A percentile compares a stretch with the other conserved stretches of the same genome.
Evolutionary conservation across 2,797 vertebrate genomes (phyloP).

Genomic region (Remorina albescens): DNA sequence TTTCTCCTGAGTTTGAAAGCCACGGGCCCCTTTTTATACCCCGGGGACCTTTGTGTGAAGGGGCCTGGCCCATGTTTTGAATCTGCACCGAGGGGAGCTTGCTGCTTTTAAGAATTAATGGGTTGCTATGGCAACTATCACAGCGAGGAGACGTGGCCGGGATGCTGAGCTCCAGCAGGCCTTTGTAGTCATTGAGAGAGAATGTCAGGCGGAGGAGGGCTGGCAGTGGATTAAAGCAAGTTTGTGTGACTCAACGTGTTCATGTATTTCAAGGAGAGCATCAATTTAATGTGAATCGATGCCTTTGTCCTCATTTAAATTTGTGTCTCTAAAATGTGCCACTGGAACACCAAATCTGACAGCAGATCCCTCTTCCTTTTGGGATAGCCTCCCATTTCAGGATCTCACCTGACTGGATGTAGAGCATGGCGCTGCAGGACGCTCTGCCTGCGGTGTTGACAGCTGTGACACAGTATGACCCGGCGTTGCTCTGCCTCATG

Average conservation of each 20-base stretch:
- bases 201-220: constrained; percentile 69
- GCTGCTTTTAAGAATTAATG: constrained; percentile 71
- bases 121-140: constrained; percentile 75
- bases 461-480: constrained; percentile 87
- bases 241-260: constrained; percentile 49
- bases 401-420: constrained; percentile 88
- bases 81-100: constrained; percentile 26
- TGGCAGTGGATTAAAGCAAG: constrained; percentile 60
- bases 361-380: background rate
- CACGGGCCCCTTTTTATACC: constrained; percentile 45
- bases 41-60: constrained; percentile 59
- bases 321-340: constrained; percentile 6
- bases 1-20: constrained; percentile 40
- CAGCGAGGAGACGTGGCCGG: constrained; percentile 45
- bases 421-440: constrained; percentile 86
- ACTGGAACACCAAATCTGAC: background rate
- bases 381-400: background rate
- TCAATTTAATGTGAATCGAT: constrained; percentile 16
- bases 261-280: constrained; percentile 12
- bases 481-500: constrained; percentile 80
- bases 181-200: constrained; percentile 71
- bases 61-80: constrained; percentile 50
- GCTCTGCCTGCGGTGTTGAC: constrained; percentile 85
- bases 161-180: constrained; percentile 65
- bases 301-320: constrained; percentile 18